phyloP scores from a whole-genome alignment of 2,113 vertebrate species.

The Argyrosomus japonicus region DNA sequence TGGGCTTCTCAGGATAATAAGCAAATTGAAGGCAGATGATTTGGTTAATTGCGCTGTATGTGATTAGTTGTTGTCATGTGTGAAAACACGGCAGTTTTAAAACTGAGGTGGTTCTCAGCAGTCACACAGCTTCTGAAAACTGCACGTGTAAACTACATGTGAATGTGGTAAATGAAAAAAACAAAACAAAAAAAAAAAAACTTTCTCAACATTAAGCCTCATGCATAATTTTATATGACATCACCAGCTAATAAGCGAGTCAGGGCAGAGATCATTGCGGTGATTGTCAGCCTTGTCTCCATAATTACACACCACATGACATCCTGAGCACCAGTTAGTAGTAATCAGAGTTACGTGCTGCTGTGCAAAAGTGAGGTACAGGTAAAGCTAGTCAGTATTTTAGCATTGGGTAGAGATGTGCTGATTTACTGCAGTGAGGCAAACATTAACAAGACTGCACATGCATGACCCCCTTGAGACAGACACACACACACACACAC shows the following conservation, averaged over 20 bases:
- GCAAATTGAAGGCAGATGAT: too few species aligned
- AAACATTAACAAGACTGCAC: slow-evolving; percentile 17
- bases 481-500: slow-evolving; percentile 7
- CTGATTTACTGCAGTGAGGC: not conserved
- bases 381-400: not conserved
- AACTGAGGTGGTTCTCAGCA: too few species aligned
- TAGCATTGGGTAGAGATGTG: not conserved
- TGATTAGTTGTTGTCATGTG: too few species aligned
- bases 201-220: not conserved
- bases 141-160: not conserved
- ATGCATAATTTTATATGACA: not conserved
- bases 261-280: not conserved
- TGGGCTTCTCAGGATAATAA: too few species aligned
- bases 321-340: slow-evolving; percentile 3
- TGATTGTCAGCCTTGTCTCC: slow-evolving; percentile 8
- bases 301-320: slow-evolving; percentile 53
- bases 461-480: not conserved
- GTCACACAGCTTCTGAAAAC: too few species aligned
- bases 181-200: not conserved
- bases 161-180: too few species aligned
- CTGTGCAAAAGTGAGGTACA: not conserved
- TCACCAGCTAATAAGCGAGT: not conserved
- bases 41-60: too few species aligned
- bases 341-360: slow-evolving; percentile 34
- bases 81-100: too few species aligned